Evolutionary conservation across 2,888 invertebrate species (phyloP), one percentile per base, ranked within the genome.

Genomic region (Sipunculus nudus): DNA sequence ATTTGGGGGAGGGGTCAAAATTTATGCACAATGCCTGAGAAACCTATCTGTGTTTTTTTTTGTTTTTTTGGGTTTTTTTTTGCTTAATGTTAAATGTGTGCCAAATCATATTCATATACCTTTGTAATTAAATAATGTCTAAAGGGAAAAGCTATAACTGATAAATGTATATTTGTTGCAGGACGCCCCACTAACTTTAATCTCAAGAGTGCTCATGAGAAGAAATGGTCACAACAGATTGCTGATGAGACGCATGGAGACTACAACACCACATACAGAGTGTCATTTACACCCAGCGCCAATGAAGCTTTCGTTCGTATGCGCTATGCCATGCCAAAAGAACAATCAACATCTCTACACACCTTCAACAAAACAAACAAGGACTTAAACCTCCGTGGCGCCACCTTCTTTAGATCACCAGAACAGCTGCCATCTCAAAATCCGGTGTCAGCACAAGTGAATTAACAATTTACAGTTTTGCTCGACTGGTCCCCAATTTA

Each of bases 141-240:
- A n/a, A n/a, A n/a, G n/a, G n/a, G n/a, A n/a, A n/a, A n/a, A n/a
- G n/a, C n/a, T n/a, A n/a, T n/a, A n/a, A n/a, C n/a, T n/a, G n/a
- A n/a, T n/a, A n/a, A n/a, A n/a, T n/a, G n/a, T n/a, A n/a, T n/a
- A n/a, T n/a, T n/a, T n/a, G n/a, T 64, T 67, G 26, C 70, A 81
- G 81, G 75, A 46, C 63, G 59, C 28, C 73, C 80, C 2, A 81
- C 80, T 6, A 81, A 78, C 61, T 81, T 73, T 70, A 79, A 80
- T 8, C 65, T 77, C 48, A 59, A 59, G 1, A 67, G 72, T 25
- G 65, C 66, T n/a, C 63, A 71, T 53, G 69, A 71, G 55, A 49
- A 62, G 1, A 64, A 69, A 48, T 75, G 75, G 77, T 31, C 49
- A 19, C 49, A 65, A 13, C 68, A 75, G 60, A 63, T 71, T 23